Percentiles rank a stretch among this genome's conserved stretches.
These are phyloP conservation scores for Ormia ochracea DNA, from an alignment of 2,888 invertebrate genomes.

Conservation along the genomic window DNA sequence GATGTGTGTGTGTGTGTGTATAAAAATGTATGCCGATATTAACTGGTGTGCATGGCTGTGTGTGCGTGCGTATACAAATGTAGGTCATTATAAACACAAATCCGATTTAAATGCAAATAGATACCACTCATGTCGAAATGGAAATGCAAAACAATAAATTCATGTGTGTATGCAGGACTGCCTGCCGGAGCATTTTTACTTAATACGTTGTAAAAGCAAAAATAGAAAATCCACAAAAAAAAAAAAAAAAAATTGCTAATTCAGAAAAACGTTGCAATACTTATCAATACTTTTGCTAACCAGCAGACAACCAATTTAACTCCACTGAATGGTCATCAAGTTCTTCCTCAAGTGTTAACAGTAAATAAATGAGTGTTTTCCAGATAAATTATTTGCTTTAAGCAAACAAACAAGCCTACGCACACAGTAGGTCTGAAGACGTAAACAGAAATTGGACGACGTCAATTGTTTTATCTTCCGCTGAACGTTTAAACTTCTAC, in stretches of 20 bases:
- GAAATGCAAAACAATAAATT: slow-evolving; percentile 71
- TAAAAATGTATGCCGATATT: neutral
- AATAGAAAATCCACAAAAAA: no score
- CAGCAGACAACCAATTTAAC: neutral
- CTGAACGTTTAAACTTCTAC: no score
- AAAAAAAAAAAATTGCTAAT: neutral
- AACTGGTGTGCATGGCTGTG: neutral
- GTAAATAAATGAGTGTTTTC: no score
- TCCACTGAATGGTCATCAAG: neutral
- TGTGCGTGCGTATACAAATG: neutral
- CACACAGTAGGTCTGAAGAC: no score
- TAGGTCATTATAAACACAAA: slow-evolving; percentile 63
- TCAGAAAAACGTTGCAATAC: neutral
- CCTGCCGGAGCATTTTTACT: slow-evolving; percentile 27
- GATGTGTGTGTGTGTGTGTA: no score
- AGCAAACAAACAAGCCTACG: no score
- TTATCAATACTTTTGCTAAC: neutral
- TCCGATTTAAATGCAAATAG: slow-evolving; percentile 75
- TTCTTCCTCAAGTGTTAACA: no score
- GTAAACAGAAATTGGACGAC: no score
- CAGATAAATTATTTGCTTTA: no score
- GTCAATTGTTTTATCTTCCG: no score
- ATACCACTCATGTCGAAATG: slow-evolving; percentile 73
- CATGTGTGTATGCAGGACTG: slow-evolving; percentile 66
- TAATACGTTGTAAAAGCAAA: slow-evolving; percentile 35